Base-by-base conservation (phyloP, 2,888 invertebrate species). In the Pteria penguin region DNA sequence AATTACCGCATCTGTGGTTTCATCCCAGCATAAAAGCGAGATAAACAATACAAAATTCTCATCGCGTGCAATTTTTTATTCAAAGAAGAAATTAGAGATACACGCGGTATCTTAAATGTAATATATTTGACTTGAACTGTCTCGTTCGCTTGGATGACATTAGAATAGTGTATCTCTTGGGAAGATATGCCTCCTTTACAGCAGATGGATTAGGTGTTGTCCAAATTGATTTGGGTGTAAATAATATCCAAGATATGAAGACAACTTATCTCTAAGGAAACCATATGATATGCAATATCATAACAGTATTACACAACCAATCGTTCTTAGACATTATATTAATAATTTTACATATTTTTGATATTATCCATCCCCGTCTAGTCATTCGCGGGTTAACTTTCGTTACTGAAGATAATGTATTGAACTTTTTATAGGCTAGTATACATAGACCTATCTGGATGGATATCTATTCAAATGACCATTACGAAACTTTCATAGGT, bases 51-150 rank as follows among this genome's bases (percentile, higher is more conserved):
- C 67, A 65, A 77, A 63, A 70, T 77, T 72, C 65, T 65, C 72
- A 77, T 77, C 73, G 76, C 76, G 76, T 77, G 76, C 76, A 70
- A 70, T 77, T 72, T 69, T 71, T 69, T 72, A 65, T 77, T 77
- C 72, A 70, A 77, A 70, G 57, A 73, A 68, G 76, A 77, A 77
- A 77, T 55, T 63, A 68, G 57, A 77, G 76, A 72, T 69, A 65
- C 69, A 70, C 69, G 36, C 58, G 67, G 52, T 57, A 69, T 69
- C 69, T 73, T 69, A 70, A 69, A 73, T 73, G 76, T 77, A 62
- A 73, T 72, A 77, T 77, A 77, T 77, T 77, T 77, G 69, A 65
- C 63, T 65, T 69, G 54, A 77, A 69, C 76, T 73, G 73, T 73
- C 73, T 73, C 67, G 67, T 67, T 73, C 67, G 54, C 33, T 29